Percentiles rank a stretch among this genome's conserved stretches.
These are phyloP conservation scores for Neosalanx taihuensis DNA, from an alignment of 2,797 vertebrate species.

Conservation along the genomic window DNA sequence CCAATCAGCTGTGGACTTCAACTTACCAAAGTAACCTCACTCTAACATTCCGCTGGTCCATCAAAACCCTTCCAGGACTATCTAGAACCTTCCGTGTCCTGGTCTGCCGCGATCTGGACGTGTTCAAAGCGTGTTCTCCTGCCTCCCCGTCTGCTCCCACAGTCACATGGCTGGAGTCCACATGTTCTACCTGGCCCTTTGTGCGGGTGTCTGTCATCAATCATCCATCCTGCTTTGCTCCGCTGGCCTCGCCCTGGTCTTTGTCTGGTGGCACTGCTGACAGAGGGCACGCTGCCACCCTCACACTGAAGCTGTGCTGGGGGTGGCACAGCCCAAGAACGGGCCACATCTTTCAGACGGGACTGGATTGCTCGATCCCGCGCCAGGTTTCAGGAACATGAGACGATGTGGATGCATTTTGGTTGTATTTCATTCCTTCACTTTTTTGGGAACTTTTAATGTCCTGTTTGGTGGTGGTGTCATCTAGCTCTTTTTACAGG, in stretches of 20 bases:
- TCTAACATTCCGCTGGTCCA: no score
- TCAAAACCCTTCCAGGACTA: no score
- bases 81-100: no score
- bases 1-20: no score
- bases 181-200: conserved; percentile 30
- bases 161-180: conserved; percentile 29
- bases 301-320: conserved; percentile 24
- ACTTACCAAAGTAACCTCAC: no score
- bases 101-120: no score
- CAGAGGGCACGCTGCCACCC: conserved; percentile 56
- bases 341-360: no score
- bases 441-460: no score
- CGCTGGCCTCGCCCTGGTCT: conserved; percentile 50
- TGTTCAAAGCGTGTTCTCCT: conserved; percentile 15
- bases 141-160: conserved; percentile 30
- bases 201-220: conserved; percentile 39
- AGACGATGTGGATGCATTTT: no score
- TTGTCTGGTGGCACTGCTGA: conserved; percentile 51
- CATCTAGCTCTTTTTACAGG: no score
- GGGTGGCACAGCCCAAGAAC: neutral
- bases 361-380: neutral
- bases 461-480: no score
- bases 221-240: conserved; percentile 46
- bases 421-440: no score
- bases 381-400: neutral